Conservation (phyloP, 2,888 invertebrate species). For the Hirtodrosophila trivittata region DNA sequence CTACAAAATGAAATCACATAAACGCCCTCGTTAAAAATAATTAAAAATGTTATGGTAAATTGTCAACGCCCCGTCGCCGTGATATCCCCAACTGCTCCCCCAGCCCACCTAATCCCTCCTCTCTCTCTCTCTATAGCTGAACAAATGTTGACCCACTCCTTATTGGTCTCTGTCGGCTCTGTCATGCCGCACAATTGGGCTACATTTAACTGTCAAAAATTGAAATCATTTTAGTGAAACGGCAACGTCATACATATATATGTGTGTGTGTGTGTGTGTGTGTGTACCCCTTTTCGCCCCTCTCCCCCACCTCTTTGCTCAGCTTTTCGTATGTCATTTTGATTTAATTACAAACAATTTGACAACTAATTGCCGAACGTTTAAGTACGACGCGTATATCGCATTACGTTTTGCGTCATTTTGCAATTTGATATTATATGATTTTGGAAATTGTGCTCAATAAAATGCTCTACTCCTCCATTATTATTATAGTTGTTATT, state of each 20-base stretch:
- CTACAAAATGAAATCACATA: slow-evolving; percentile 62
- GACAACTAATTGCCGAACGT: slow-evolving; percentile 78
- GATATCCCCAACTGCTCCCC: neutral
- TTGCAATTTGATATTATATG: slow-evolving; percentile 74
- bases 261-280: neutral
- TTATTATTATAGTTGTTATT: slow-evolving; percentile 10
- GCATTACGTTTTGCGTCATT: slow-evolving; percentile 75
- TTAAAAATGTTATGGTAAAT: slow-evolving; percentile 76
- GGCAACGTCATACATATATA: slow-evolving; percentile 59
- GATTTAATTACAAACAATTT: slow-evolving; percentile 80
- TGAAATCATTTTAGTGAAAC: slow-evolving; percentile 71
- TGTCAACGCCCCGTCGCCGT: slow-evolving; percentile 67
- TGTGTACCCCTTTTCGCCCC: neutral
- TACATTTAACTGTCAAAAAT: slow-evolving; percentile 69
- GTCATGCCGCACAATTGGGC: slow-evolving; percentile 68
- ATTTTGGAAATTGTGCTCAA: slow-evolving; percentile 66
- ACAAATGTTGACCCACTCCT: slow-evolving; percentile 59
- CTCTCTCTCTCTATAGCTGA: neutral
- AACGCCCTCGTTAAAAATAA: slow-evolving; percentile 76
- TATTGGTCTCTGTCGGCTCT: slow-evolving; percentile 38
- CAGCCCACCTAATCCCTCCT: neutral
- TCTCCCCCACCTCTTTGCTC: neutral
- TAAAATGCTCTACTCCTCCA: slow-evolving; percentile 44
- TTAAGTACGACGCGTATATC: slow-evolving; percentile 67
- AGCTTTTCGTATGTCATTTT: slow-evolving; percentile 68